Evolutionary conservation across 2,888 invertebrate species (phyloP), one percentile per base, ranked within the genome.

Genomic region (Ormyrus rosae): DNA sequence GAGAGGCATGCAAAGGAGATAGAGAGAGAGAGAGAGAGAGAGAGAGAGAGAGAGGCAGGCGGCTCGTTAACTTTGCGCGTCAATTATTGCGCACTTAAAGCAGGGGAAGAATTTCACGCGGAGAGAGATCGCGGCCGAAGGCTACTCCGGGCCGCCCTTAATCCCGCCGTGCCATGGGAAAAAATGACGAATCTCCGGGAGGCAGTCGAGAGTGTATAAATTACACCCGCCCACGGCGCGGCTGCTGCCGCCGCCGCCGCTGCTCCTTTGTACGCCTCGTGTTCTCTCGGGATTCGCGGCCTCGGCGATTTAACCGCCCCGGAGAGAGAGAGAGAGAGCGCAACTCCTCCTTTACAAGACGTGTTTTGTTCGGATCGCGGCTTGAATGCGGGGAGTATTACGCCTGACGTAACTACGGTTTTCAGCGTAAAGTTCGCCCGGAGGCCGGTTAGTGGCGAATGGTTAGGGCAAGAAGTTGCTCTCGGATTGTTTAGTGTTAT

Each of bases 51-150:
- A 53, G 8, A 56, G 56, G 48, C 45, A 34, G 34, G 60, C 13
- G 19, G 34, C 34, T 48, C 7, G 48, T 48, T 69, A 50, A 63
- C 55, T 7, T 2, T 8, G 3, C 55, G 48, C 34, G 68, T 73
- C 58, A 63, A 73, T 73, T 63, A 55, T 64, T 73, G 45, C 45
- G 51, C 56, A 58, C 7, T 73, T 64, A 55, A 65, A 58, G 6
- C 11, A 34, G 3, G 4, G 48, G 13, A 69, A 48, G 56, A 69
- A 48, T 69, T 76, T 61, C 61, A 51, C 51, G 60, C 46, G n/a
- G 48, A 6, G 19, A 71, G 9, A 58, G 72, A 53, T 11, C 45
- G n/a, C 34, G 34, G 34, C 63, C 48, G 72, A 58, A 58, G 70
- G 50, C 70, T 2, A 45, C 46, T 11, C 46, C 46, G 45, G 46